Evolutionary conservation across 2,888 invertebrate genomes (phyloP), one percentile per base, ranked within the genome.

Genomic region (Cheilosia grossa): DNA sequence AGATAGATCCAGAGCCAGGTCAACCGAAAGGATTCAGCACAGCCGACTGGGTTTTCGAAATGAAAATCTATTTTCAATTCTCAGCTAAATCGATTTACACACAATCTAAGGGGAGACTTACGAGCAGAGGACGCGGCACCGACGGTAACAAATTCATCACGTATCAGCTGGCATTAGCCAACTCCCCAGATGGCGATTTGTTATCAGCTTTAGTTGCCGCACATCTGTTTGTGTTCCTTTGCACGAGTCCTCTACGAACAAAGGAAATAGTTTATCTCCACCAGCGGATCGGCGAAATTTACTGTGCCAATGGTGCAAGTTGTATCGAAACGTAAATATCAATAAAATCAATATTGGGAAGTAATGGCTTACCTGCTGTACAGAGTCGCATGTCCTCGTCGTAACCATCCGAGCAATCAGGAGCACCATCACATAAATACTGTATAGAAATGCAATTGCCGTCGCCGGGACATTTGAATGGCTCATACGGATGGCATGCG

Each of bases 361-460:
- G n/a, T 17, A 10, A 21, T 21, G 9, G 15, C 93, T 93, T 91
- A 97, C 97, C 97, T 91, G 98, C 98, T 87, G 98, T 98, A 93
- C 98, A 98, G 30, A 98, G 95, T 89, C 97, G 95, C 88, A 97
- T 96, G 92, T 98, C 98, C 92, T 98, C 98, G 89, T 98, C 98
- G 90, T 98, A 98, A 3, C 98, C 98, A 89, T 98, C 98, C 63
- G 96, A 95, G 93, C 98, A 98, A 93, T 98, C 98, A 0, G 98
- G 97, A 9, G 96, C 96, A 82, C 98, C 98, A 91, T 98, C 98
- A 92, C 98, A 98, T 64, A 98, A 94, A 93, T 98, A 98, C 92
- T 98, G 98, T 92, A 98, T 98, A 87, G 98, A 98, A 93, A 98
- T 98, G 93, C 98, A 98, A 91, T 96, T 96, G 40, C 96, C 97